Base-by-base conservation (phyloP, 1,140 invertebrate species). In the Aporrectodea caliginosa region DNA sequence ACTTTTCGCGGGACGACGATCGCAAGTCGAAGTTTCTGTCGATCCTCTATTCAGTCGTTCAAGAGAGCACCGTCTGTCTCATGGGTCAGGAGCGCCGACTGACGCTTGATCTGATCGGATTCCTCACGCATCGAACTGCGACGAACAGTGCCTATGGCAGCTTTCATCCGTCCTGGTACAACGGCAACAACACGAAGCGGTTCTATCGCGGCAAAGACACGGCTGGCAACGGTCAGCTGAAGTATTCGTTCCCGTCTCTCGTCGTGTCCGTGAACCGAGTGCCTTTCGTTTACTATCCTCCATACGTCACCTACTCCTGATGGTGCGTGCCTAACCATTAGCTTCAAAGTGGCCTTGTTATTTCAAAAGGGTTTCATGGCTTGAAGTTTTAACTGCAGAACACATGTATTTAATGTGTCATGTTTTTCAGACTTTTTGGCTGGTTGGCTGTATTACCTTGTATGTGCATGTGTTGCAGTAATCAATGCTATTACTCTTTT, bases 11-110 rank as follows among this genome's bases (percentile, higher is more conserved):
- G 14, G 93, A 94, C 81, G 94, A 96, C 87, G 90, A 93, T 79
- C 91, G 96, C 81, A 96, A 97, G 88, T 97, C 97, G 89, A 93
- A 95, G 88, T 99, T 98, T 91, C 92, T 99, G 87, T 93, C 94
- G 81, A 87, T 84, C 16, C 91, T 99, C 86, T 94, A 95, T 89
- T 91, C 92, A 86, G 97, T 99, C 31, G 97, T 99, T 43, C 94
- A 97, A 84, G 95, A 98, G 86, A 96, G 94, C 70, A 99, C 97
- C 0, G 96, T 99, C 14, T 99, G 98, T 88, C 90, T 99, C 82
- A 99, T 99, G 97, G 94, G 95, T 0, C 97, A 99, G 89, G 97
- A 99, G 88, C 92, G 97, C 84, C 92, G 96, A 80, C 96, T 98
- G 90, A 98, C 96, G 0, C 90, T 98, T 70, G 91, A 92, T 73